Base-by-base conservation (phyloP, 2,888 invertebrate species). In the Sphaerophoria taeniata region DNA sequence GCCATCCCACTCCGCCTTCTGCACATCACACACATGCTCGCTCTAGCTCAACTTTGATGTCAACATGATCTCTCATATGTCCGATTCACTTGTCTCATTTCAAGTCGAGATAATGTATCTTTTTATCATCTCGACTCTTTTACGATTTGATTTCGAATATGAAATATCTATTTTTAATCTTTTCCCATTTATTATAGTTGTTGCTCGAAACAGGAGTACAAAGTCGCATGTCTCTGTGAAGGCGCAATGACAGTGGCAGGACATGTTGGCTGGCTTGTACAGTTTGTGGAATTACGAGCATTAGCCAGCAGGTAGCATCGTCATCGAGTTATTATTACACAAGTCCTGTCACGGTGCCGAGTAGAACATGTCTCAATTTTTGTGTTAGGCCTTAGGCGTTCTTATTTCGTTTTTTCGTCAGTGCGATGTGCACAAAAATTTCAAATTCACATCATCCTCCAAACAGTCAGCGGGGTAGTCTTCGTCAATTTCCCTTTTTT, bases 71-170 rank as follows among this genome's bases (percentile, higher is more conserved):
- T 53, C 80, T 81, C 76, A 77, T 85, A 73, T 73, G 85, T 85
- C 81, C 81, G 85, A 85, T 85, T 85, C 81, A 85, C 85, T 85
- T 85, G 85, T 85, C 85, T 85, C 85, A 81, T 85, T 81, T 85
- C 73, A 81, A 73, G 67, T 73, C 73, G 58, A 85, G 80, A 85
- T 85, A 85, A 85, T 85, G 85, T 85, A 77, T 85, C 80, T 81
- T 85, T 85, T 85, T 85, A 76, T 85, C 80, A 75, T 85, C 79
- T 39, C 39, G 6, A 9, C 76, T 75, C 63, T 78, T 71, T 74
- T 71, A 70, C 47, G 69, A 73, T 85, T 69, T 75, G 79, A 80
- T 79, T 84, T 79, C 53, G 75, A 84, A 76, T 84, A 85, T 81
- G 47, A 81, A 73, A 85, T 85, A 81, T 85, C 85, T 85, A 81